A percentile compares a stretch with the other conserved stretches of the same genome.
Evolutionary conservation across 2,888 invertebrate species (phyloP).

Genomic region (Rhagophthalmus giganteus): DNA sequence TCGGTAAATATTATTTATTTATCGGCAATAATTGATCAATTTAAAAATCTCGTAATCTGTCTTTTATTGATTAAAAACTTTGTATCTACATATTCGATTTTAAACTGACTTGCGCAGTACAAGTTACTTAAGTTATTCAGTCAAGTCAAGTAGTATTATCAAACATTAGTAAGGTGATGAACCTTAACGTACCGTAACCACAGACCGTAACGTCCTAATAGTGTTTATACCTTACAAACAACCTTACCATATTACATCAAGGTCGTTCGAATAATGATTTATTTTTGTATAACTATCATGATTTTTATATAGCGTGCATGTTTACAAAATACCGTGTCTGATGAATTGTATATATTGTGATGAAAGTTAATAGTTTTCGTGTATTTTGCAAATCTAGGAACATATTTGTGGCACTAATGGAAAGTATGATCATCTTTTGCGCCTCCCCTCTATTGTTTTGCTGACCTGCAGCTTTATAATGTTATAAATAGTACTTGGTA

Average conservation of each 20-base stretch:
- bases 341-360: constrained; percentile 5
- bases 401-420: constrained; percentile 50
- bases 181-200: constrained; percentile 37
- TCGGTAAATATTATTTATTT: too few relatives aligned
- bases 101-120: background rate
- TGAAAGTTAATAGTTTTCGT: constrained; percentile 31
- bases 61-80: too few relatives aligned
- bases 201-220: constrained; percentile 31
- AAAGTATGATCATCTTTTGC: constrained; percentile 46
- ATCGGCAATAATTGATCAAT: too few relatives aligned
- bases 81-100: too few relatives aligned
- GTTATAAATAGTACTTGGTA: constrained; percentile 47
- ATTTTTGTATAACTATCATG: constrained; percentile 8
- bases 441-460: constrained; percentile 39
- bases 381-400: constrained; percentile 46
- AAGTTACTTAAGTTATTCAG: background rate
- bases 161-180: constrained; percentile 40
- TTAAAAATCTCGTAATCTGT: too few relatives aligned
- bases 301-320: constrained; percentile 11
- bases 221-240: constrained; percentile 38
- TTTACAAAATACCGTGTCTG: constrained; percentile 9
- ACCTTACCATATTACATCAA: constrained; percentile 38
- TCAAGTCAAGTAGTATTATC: constrained; percentile 14
- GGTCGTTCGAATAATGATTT: constrained; percentile 35
- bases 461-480: constrained; percentile 40